A percentile compares a stretch with the other conserved stretches of the same genome.
Conservation (phyloP, 2,113 vertebrate species). For the Halichoerus grypus region DNA sequence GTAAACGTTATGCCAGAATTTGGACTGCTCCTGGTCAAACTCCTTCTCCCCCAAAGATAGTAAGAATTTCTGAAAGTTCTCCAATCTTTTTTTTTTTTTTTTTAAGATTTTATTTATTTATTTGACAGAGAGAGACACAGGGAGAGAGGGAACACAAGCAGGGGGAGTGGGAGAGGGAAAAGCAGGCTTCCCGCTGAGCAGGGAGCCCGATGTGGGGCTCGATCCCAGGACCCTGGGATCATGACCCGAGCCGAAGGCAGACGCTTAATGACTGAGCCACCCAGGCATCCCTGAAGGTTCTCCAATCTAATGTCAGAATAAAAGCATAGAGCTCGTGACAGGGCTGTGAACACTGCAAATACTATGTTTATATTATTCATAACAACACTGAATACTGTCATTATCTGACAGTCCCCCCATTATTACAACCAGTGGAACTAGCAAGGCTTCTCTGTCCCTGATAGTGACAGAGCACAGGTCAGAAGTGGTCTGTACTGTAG, state of each 20-base stretch:
- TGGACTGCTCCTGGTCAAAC: background rate
- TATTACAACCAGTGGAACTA: background rate
- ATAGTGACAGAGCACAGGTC: background rate
- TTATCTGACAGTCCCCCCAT: background rate
- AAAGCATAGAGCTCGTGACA: background rate
- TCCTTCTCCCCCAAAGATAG: background rate
- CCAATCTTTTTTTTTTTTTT: background rate
- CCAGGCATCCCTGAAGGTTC: background rate
- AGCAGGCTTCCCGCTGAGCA: no score
- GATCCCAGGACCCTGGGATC: no score
- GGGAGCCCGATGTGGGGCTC: no score
- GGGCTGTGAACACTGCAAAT: background rate
- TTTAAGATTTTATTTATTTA: no score
- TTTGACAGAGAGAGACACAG: no score
- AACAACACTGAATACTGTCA: background rate
- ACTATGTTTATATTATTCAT: background rate
- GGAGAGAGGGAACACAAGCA: no score
- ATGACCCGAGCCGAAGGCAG: no score
- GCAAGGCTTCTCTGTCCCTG: background rate
- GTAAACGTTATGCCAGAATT: background rate
- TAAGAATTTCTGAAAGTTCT: background rate
- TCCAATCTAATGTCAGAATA: background rate
- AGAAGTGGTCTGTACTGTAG: background rate
- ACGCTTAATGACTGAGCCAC: no score
- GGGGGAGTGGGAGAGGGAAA: no score